Conservation (phyloP, 2,888 invertebrate genomes). For the Ditula angustiorana region DNA sequence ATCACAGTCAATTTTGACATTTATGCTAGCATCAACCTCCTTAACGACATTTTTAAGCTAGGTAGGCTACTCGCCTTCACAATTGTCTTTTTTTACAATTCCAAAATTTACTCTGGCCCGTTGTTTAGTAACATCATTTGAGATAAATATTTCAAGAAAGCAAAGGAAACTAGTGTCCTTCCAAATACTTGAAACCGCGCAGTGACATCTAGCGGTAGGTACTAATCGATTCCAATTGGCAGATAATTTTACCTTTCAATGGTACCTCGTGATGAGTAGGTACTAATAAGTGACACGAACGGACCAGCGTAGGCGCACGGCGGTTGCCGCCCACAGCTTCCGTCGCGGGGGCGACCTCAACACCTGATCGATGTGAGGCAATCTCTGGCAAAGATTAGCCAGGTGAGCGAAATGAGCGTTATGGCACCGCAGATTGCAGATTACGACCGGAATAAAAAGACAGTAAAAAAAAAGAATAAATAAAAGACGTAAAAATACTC, state of each 20-base stretch:
- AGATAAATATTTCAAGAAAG: background rate
- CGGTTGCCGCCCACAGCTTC: slow-evolving; percentile 78
- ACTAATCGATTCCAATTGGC: background rate
- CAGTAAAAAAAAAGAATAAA: background rate
- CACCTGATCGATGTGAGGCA: slow-evolving; percentile 75
- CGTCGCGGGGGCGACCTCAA: slow-evolving; percentile 74
- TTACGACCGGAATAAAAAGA: slow-evolving; percentile 1
- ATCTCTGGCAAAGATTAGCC: slow-evolving; percentile 52
- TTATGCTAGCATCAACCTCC: background rate
- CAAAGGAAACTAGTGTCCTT: background rate
- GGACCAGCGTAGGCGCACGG: slow-evolving; percentile 69
- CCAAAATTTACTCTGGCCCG: background rate
- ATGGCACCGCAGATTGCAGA: slow-evolving; percentile 14
- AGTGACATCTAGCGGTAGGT: background rate
- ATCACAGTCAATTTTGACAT: slow-evolving; percentile 21
- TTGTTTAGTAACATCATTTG: background rate
- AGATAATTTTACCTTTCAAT: slow-evolving; percentile 16
- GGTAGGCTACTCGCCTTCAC: no score
- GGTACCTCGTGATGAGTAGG: slow-evolving; percentile 59
- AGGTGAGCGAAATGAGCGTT: slow-evolving; percentile 41
- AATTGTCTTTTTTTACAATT: no score
- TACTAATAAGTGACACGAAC: slow-evolving; percentile 79
- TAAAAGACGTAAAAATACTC: background rate
- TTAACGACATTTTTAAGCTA: background rate
- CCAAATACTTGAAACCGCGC: background rate